Evolutionary conservation across 2,113 vertebrate genomes (phyloP).

Genomic region (Sminthopsis crassicaudata): DNA sequence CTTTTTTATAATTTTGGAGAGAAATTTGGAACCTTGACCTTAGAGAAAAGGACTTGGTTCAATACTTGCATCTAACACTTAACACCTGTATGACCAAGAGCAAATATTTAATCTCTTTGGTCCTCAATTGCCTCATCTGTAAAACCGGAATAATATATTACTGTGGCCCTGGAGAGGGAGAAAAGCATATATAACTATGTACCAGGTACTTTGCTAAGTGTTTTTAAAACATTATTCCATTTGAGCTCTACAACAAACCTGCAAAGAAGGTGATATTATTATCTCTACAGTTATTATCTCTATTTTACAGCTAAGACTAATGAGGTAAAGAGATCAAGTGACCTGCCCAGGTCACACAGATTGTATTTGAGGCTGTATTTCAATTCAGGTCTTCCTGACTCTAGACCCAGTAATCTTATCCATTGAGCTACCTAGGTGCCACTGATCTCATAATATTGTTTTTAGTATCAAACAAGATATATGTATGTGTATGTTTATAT

Average conservation of each 20-base stretch:
- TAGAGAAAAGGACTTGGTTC: not conserved
- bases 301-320: not conserved
- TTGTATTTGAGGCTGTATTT: not conserved
- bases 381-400: not conserved
- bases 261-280: not conserved
- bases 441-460: not conserved
- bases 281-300: not conserved
- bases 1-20: not conserved
- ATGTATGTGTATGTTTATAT: not conserved
- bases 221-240: not conserved
- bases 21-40: not conserved
- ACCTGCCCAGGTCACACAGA: not conserved
- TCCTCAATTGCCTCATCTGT: not conserved
- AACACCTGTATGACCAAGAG: not conserved
- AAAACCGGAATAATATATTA: not conserved
- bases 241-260: not conserved
- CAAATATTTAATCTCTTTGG: not conserved
- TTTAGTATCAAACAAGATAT: not conserved
- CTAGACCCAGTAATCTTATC: not conserved
- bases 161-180: not conserved
- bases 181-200: not conserved
- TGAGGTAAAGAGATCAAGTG: not conserved
- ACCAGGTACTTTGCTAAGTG: not conserved
- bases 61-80: not conserved
- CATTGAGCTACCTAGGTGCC: not conserved